Conservation (phyloP, 2,888 invertebrate genomes). For the Drosophila planitibia region DNA sequence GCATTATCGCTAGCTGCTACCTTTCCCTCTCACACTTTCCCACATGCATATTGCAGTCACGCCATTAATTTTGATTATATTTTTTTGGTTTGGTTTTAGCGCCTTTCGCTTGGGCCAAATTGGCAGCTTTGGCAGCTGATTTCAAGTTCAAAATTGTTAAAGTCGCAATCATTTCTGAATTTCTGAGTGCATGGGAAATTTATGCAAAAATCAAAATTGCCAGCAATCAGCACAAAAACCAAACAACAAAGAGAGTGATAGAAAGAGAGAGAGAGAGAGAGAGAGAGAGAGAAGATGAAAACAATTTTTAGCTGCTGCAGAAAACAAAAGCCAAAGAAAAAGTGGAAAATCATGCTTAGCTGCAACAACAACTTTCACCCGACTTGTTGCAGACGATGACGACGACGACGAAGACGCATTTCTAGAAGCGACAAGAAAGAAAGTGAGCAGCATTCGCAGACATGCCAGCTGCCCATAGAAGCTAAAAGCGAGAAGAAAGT, state of each 20-base stretch:
- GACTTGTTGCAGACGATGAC: constrained; percentile 26
- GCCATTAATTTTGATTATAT: constrained; percentile 21
- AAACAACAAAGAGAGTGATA: background rate
- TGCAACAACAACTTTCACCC: constrained; percentile 76
- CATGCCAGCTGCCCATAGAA: constrained; percentile 29
- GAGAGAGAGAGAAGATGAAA: background rate
- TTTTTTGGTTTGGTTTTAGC: constrained; percentile 5
- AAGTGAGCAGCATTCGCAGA: constrained; percentile 48
- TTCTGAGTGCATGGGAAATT: constrained; percentile 61
- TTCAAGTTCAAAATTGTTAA: constrained; percentile 67
- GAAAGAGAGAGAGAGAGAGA: too few species aligned
- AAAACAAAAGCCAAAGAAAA: constrained; percentile 69
- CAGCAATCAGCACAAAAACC: constrained; percentile 60
- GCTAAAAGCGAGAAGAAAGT: constrained; percentile 49
- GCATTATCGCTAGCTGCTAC: constrained; percentile 15
- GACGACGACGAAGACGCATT: constrained; percentile 32
- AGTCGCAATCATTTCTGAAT: constrained; percentile 49
- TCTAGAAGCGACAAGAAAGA: constrained; percentile 55
- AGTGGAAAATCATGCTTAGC: constrained; percentile 78
- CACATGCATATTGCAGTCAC: constrained; percentile 27
- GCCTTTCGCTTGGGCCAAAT: constrained; percentile 60
- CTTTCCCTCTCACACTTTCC: constrained; percentile 18
- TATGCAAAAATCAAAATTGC: constrained; percentile 68
- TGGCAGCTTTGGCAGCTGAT: constrained; percentile 42
- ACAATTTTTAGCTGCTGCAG: constrained; percentile 30